Evolutionary conservation across 2,888 invertebrate genomes (phyloP).

Genomic region (Abscondita cerata): DNA sequence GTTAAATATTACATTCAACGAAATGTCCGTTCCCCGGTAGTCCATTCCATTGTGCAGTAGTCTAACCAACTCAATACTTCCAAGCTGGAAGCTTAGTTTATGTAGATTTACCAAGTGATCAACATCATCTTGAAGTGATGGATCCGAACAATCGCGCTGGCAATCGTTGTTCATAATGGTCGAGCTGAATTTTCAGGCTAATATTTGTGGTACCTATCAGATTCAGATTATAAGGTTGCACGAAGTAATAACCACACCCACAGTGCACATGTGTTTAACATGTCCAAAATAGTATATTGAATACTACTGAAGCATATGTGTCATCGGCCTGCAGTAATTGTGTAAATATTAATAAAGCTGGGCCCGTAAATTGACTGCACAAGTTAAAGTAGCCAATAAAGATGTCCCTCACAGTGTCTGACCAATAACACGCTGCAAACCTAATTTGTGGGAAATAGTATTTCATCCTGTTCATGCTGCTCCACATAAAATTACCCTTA

Average conservation of each 20-base stretch:
- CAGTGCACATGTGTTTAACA: slow-evolving; percentile 79
- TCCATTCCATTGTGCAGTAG: slow-evolving; percentile 80
- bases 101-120: slow-evolving; percentile 68
- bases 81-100: slow-evolving; percentile 71
- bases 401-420: slow-evolving; percentile 84
- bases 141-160: slow-evolving; percentile 68
- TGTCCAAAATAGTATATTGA: slow-evolving; percentile 59
- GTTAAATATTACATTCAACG: slow-evolving; percentile 95
- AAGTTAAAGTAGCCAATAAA: slow-evolving; percentile 81
- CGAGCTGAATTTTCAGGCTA: slow-evolving; percentile 61
- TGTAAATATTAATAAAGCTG: slow-evolving; percentile 70
- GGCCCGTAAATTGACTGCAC: slow-evolving; percentile 81
- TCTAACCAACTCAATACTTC: slow-evolving; percentile 74
- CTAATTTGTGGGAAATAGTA: slow-evolving; percentile 80
- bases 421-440: slow-evolving; percentile 72
- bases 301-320: slow-evolving; percentile 72
- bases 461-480: slow-evolving; percentile 90
- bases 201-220: slow-evolving; percentile 64
- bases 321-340: slow-evolving; percentile 81
- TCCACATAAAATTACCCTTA: slow-evolving; percentile 84
- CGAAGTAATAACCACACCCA: slow-evolving; percentile 54
- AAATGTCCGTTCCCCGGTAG: slow-evolving; percentile 89
- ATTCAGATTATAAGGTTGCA: slow-evolving; percentile 47
- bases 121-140: slow-evolving; percentile 70
- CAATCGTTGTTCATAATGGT: slow-evolving; percentile 53